Evolutionary conservation across 2,797 vertebrate genomes (phyloP), one percentile per base, ranked within the genome.

Genomic region (Macrochelys suwanniensis): DNA sequence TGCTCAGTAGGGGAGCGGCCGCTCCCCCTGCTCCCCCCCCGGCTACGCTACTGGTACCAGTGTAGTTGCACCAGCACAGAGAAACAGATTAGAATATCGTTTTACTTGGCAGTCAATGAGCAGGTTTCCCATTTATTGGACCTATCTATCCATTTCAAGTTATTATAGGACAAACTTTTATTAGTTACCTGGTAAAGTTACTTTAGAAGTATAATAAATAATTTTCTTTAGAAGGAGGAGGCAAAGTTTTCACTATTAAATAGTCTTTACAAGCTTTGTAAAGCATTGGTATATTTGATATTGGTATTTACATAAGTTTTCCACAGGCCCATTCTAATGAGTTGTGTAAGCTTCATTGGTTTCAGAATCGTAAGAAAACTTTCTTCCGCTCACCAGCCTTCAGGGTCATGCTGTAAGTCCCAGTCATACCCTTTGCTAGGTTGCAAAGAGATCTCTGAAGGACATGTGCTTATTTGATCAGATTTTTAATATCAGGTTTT

Each of bases 231-330:
- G 47, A 77, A 80, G 51, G 19, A 56, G 71, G 54, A 77, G 65
- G 92, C 54, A 89, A 76, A 84, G 37, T n/a, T 25, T 1, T 91
- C 51, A 90, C 47, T 59, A 54, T 5, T 90, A 59, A 83, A 53
- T 87, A 91, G 79, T 31, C 12, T 84, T 90, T 92, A 42, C 47
- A 54, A 0, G n/a, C n/a, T n/a, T n/a, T n/a, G n/a, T n/a, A n/a
- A n/a, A n/a, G 78, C 51, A 82, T 68, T 84, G 61, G 59, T 76
- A 23, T 57, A 7, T 93, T 92, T 76, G 0, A 1, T 88, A 9
- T 10, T 23, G 65, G 65, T 15, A 79, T 88, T 92, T 92, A 31
- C 59, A 85, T 80, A 93, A 26, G 49, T 94, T 92, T 86, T 92
- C 31, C n/a, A 50, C 47, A 0, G 31, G 6, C 37, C 42, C 47